Base-by-base conservation (phyloP, 1,140 invertebrate genomes). In the Trachymyrmex cornetzi region DNA sequence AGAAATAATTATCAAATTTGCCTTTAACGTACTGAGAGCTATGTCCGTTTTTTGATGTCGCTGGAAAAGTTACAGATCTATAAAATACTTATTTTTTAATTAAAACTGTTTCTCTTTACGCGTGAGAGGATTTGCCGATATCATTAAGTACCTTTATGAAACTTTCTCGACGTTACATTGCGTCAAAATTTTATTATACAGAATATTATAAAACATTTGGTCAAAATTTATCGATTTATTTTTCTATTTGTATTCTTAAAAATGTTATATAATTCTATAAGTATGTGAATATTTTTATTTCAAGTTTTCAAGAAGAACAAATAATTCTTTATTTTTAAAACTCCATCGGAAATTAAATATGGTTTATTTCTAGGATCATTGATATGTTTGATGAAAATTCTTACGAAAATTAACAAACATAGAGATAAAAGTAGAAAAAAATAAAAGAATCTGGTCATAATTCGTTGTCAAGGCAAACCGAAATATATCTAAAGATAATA, bases 31-130 rank as follows among this genome's bases (percentile, higher is more conserved):
- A 57, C 19, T 38, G 19, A 57, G 30, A 69, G 11, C 2, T 6
- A 57, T 19, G 5, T 22, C 24, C 9, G 19, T 44, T 0, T 80
- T 38, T 55, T n/a, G 14, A 38, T 55, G 22, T 44, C 3, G 57
- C 3, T 72, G n/a, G 3, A 57, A 55, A 38, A 16, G 48, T 27
- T 19, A 14, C 3, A 63, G n/a, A 22, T 4, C 3, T 80, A 12
- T 80, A 12, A 27, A 14, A 44, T 44, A 48, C 19, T 38, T 34
- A 16, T 48, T 81, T 12, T 44, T 27, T 55, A 66, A 81, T 69
- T 71, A 71, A 67, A 22, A 67, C 7, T 44, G 14, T 1, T 12
- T 24, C 19, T 67, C 14, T 80, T 44, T 24, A 14, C 9, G 12
- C 0, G n/a, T 19, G 6, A 63, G 5, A 1, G 53, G 1, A 53